Evolutionary conservation across 2,797 vertebrate species (phyloP), one percentile per base, ranked within the genome.

Genomic region (Pithecia hirsuta): DNA sequence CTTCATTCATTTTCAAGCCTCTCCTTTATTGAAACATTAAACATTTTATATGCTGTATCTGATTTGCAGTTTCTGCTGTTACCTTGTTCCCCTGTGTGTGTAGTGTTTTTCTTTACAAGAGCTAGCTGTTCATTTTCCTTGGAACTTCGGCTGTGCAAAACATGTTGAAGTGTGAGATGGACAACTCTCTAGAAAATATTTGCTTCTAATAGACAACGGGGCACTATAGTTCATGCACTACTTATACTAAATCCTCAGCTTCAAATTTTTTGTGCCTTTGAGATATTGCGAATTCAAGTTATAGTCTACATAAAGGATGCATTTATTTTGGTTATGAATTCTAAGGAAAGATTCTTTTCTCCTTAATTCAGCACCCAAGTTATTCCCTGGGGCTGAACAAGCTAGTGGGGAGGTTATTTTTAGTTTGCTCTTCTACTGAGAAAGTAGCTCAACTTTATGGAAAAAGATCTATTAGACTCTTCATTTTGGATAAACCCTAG

Each of bases 351-450:
- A 41, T n/a, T 48, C 90, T 79, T 75, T n/a, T 28, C 61, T 86
- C 14, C n/a, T 57, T 64, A 39, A 20, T 72, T 93, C 57, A 76
- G 74, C 44, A 76, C 10, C 26, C 78, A 57, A 80, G 22, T 70
- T 72, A 67, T 59, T 78, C 91, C 13, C 10, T 36, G 15, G 41
- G 41, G n/a, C 70, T 95, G 80, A 80, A 59, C 57, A 94, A 70
- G 46, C 33, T 59, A 44, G 46, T 67, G 52, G 24, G 48, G 82
- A 95, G 84, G 24, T 91, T 90, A 91, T 48, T 94, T 93, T 92
- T 89, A 94, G 81, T 90, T 91, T 94, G 55, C 44, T 87, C 28
- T 50, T 83, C 52, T 83, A 55, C 24, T 84, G 67, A 93, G 67
- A 93, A 48, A 79, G 26, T 41, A 79, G 70, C 44, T 87, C 85